Conservation (phyloP, 2,888 invertebrate species). For the Eulithis prunata region DNA sequence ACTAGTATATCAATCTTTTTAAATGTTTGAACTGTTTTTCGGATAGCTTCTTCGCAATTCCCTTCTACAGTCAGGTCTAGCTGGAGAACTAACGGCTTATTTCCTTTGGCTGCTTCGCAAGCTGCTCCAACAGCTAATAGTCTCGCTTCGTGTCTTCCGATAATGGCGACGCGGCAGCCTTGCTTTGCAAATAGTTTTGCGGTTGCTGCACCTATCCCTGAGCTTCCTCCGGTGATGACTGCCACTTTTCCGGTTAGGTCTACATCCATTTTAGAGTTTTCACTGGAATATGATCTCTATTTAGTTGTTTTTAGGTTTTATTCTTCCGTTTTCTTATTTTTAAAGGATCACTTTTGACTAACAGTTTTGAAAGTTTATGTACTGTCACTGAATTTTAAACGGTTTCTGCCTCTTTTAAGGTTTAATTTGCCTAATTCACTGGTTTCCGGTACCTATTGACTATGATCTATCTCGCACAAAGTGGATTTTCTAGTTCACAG, state of each 20-base stretch:
- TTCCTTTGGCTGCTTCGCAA: conserved; percentile 53
- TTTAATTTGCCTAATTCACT: background rate
- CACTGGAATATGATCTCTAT: conserved; percentile 9
- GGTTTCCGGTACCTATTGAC: background rate
- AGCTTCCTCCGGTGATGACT: conserved; percentile 66
- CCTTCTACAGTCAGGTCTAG: conserved; percentile 56
- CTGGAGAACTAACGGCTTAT: conserved; percentile 55
- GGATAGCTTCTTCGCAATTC: conserved; percentile 60
- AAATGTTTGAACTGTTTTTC: conserved; percentile 58
- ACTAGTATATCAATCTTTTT: conserved; percentile 60
- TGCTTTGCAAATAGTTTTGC: conserved; percentile 61
- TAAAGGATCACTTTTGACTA: background rate
- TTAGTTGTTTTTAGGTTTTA: background rate
- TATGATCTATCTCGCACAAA: too few species aligned
- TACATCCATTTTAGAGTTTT: conserved; percentile 39
- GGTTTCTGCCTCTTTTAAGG: background rate
- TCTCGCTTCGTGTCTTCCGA: conserved; percentile 61
- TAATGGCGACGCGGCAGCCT: conserved; percentile 57
- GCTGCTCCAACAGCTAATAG: conserved; percentile 52
- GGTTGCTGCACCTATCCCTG: conserved; percentile 67
- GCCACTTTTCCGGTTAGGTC: conserved; percentile 63
- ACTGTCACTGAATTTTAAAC: background rate
- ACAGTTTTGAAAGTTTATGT: background rate
- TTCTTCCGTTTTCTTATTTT: background rate
- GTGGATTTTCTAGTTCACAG: background rate